Percentiles rank a stretch among this genome's conserved stretches.
Evolutionary conservation across 2,888 invertebrate genomes (phyloP).

Genomic region (Oxycera nigricornis): DNA sequence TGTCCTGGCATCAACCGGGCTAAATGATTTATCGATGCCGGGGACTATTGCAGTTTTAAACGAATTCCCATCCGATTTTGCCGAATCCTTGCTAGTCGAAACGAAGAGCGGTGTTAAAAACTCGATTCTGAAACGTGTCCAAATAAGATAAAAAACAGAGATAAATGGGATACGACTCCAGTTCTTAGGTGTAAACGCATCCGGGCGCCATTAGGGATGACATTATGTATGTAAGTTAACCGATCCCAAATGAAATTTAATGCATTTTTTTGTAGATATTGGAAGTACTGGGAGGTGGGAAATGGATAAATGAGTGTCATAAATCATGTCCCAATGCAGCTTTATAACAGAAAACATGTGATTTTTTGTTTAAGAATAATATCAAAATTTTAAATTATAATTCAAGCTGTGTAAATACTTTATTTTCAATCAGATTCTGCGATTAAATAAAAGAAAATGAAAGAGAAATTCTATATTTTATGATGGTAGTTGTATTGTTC

Average conservation of each 20-base stretch:
- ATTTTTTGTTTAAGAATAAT: too few species aligned
- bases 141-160: not conserved
- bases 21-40: not conserved
- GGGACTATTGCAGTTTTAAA: not conserved
- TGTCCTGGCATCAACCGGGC: not conserved
- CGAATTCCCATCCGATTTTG: not conserved
- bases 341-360: too few species aligned
- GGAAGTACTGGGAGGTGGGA: not conserved
- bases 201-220: not conserved
- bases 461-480: too few species aligned
- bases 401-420: too few species aligned
- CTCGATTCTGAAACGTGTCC: not conserved
- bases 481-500: too few species aligned
- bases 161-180: not conserved
- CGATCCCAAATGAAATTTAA: not conserved
- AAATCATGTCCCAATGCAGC: too few species aligned
- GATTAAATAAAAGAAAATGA: too few species aligned
- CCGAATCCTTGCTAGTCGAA: not conserved
- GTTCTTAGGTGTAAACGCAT: not conserved
- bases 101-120: not conserved
- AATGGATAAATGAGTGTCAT: too few species aligned
- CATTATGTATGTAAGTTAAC: constrained; percentile 6
- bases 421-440: too few species aligned
- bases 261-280: not conserved
- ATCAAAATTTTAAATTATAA: too few species aligned